Evolutionary conservation across 2,113 vertebrate genomes (phyloP), one percentile per base, ranked within the genome.

Genomic region (Leucoraja erinaceus): DNA sequence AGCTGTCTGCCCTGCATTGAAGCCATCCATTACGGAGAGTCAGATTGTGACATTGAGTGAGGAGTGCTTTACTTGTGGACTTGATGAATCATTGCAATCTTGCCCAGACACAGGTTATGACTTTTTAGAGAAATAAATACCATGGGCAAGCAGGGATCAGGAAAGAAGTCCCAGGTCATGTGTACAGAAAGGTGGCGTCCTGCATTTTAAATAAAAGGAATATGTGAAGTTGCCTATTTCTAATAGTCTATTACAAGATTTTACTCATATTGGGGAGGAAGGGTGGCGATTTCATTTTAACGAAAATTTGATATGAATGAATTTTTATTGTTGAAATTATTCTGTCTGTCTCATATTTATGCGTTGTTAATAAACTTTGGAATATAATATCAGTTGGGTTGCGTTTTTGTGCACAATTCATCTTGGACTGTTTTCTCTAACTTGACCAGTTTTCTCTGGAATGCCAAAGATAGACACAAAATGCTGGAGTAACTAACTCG

Each of bases 321-420:
- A 91, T 91, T 18, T 74, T 91, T 91, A 91, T 91, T 47, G 68
- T 72, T 91, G 66, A 91, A 91, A 91, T 91, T n/a, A 68, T 90
- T 31, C 14, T 33, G 18, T 18, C 86, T 90, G 90, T 91, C 61
- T 47, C 38, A 28, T 91, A 74, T 91, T 91, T 63, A 88, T 66
- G 83, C 11, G 63, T 88, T 88, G 59, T 88, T 31, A 88, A 88
- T 66, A 88, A 88, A 63, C 11, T 88, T 88, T 63, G 83, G 83
- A 66, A 88, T 88, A 88, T n/a, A 88, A 63, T 88, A 11, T 88
- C 31, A 31, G 11, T 63, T 16, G 12, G 28, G 63, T n/a, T 28
- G 59, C 63, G 56, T 88, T 88, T 88, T 88, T 88, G 14, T 14
- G 5, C 83, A 88, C 28, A 16, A 28, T 14, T 5, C 61, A 18